Base-by-base conservation (phyloP, 2,113 vertebrate species). In the Apistogramma diplotaenia region DNA sequence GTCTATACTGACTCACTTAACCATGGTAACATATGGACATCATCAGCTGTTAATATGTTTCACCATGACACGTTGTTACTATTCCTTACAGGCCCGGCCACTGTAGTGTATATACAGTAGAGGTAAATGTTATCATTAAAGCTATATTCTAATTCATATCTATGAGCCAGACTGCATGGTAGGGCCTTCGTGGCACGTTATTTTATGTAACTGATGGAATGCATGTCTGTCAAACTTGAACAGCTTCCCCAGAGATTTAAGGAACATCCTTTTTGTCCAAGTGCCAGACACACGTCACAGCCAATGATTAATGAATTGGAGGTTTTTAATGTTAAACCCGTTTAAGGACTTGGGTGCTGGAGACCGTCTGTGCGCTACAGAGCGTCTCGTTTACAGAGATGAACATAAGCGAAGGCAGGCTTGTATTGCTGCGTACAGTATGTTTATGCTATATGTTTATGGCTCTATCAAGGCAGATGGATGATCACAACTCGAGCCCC, bases 91-190 rank as follows among this genome's bases (percentile, higher is more conserved):
- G 94, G 91, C 94, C 87, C 75, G 91, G 91, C 91, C 94, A 95
- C 93, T 93, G 93, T 92, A 92, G 89, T 85, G 84, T 95, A 95
- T 96, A 96, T 90, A 94, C 87, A 94, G 82, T 85, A 33, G 93
- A 95, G 90, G 94, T 94, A 96, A 96, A 96, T 95, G 94, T 97
- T 96, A 95, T 93, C 91, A 87, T 94, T 94, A 93, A 91, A 92
- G 81, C 84, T 78, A 95, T 95, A 95, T 94, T 86, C 90, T 88
- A 94, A 96, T 93, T 89, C 93, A 93, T 95, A 93, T 95, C 90
- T 92, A 91, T 90, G 93, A 92, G 85, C 92, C 89, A 5, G 85
- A 77, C 93, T 85, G 93, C 91, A 94, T 89, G 85, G 86, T 90
- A 87, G 93, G 91, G 79, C 82, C 85, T 59, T 67, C 35, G 76